Percentiles rank a stretch among this genome's conserved stretches.
Conservation (phyloP, 2,797 vertebrate species). For the Anableps anableps region DNA sequence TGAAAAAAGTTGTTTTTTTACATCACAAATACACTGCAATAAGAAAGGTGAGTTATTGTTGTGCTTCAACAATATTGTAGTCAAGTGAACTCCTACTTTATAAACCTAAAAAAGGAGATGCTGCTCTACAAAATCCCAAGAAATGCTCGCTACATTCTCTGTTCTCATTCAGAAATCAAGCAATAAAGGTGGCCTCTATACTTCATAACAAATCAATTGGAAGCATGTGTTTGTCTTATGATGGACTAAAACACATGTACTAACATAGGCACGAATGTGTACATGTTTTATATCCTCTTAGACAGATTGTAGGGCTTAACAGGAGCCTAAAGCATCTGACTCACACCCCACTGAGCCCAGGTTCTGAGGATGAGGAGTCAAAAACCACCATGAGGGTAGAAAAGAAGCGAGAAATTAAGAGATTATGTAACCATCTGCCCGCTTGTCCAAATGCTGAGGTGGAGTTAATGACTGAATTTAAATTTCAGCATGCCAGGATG, state of each 20-base stretch:
- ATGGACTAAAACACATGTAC: slow-evolving; percentile 23
- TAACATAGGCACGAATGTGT: slow-evolving; percentile 17
- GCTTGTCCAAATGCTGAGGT: slow-evolving; percentile 17
- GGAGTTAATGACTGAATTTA: slow-evolving; percentile 16
- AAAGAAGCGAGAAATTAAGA: slow-evolving; percentile 34
- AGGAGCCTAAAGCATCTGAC: slow-evolving; percentile 49
- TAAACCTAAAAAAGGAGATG: background rate
- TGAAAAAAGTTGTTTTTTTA: background rate
- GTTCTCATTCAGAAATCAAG: slow-evolving; percentile 3
- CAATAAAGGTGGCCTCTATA: slow-evolving; percentile 17
- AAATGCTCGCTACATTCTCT: slow-evolving; percentile 15
- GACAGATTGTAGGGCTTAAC: slow-evolving; percentile 43
- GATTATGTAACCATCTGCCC: slow-evolving; percentile 16
- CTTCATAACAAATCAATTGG: slow-evolving; percentile 27
- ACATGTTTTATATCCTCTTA: slow-evolving; percentile 54
- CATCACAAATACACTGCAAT: background rate
- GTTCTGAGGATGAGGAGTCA: slow-evolving; percentile 45
- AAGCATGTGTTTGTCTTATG: slow-evolving; percentile 25
- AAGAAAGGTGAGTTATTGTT: background rate
- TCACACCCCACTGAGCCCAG: slow-evolving; percentile 44
- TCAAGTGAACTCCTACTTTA: background rate
- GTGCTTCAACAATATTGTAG: background rate
- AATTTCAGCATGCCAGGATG: slow-evolving; percentile 5
- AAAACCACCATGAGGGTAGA: slow-evolving; percentile 33
- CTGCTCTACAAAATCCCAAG: slow-evolving; percentile 2